A percentile compares a stretch with the other conserved stretches of the same genome.
Evolutionary conservation across 1,140 invertebrate species (phyloP).

Genomic region (Ptiloglossa arizonensis): DNA sequence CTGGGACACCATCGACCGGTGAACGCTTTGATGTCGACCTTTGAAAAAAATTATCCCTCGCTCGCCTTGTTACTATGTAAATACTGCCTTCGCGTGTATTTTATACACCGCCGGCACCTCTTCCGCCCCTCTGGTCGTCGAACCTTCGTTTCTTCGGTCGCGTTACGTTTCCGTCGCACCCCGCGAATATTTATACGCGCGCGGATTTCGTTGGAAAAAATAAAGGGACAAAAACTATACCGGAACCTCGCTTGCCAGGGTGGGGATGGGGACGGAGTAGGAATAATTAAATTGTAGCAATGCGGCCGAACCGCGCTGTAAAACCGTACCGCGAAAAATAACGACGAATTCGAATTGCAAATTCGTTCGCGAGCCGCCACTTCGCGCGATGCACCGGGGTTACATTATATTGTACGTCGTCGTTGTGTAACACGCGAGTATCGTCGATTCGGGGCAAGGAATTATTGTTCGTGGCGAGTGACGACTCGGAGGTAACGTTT

Average conservation of each 20-base stretch:
- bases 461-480: neutral
- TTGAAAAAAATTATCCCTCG: conserved; percentile 40
- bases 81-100: neutral
- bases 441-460: conserved; percentile 1
- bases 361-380: neutral
- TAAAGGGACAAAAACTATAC: neutral
- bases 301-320: conserved; percentile 5
- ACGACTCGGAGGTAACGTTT: neutral
- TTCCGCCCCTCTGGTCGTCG: too few relatives aligned
- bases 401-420: conserved; percentile 21
- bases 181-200: conserved; percentile 8
- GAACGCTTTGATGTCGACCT: conserved; percentile 38
- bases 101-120: too few relatives aligned
- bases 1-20: conserved; percentile 18
- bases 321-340: conserved; percentile 38
- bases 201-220: neutral
- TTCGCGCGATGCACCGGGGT: neutral
- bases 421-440: neutral
- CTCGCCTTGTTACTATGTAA: conserved; percentile 25
- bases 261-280: neutral
- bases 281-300: conserved; percentile 39
- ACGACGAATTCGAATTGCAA: conserved; percentile 45
- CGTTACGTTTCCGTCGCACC: neutral
- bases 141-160: conserved; percentile 13
- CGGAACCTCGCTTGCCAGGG: too few relatives aligned